Percentiles rank a stretch among this genome's conserved stretches.
Evolutionary conservation across 2,888 invertebrate genomes (phyloP).

Genomic region (Xestia rhomboidea): DNA sequence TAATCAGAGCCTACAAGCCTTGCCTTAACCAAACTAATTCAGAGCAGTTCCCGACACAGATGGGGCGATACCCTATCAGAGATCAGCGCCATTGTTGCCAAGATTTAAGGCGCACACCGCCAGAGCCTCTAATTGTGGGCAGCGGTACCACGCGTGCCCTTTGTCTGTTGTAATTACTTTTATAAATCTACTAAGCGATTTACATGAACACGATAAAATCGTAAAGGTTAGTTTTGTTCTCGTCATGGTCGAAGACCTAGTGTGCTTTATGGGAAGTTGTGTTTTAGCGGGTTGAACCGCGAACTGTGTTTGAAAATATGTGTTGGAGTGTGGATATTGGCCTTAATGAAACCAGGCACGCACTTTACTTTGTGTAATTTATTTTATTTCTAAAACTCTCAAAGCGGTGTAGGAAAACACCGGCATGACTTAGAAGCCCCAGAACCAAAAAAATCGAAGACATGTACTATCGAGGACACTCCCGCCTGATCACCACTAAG

Average conservation of each 20-base stretch:
- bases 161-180: constrained; percentile 84
- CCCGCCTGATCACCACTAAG: too few species aligned
- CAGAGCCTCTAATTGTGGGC: constrained; percentile 68
- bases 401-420: background rate
- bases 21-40: constrained; percentile 83
- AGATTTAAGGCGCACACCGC: constrained; percentile 76
- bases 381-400: background rate
- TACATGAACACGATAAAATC: constrained; percentile 78
- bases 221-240: constrained; percentile 82
- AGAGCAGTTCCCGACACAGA: constrained; percentile 80
- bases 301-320: constrained; percentile 16
- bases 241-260: constrained; percentile 73
- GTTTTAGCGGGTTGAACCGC: constrained; percentile 27
- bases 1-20: constrained; percentile 57
- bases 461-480: too few species aligned
- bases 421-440: background rate
- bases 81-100: constrained; percentile 84
- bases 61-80: constrained; percentile 81
- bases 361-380: background rate
- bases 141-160: constrained; percentile 70
- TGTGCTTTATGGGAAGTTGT: constrained; percentile 56
- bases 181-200: constrained; percentile 84
- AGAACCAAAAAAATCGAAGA: background rate
- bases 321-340: background rate
- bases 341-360: constrained; percentile 6